phyloP scores from a whole-genome alignment of 2,888 invertebrate genomes.

The Aphodius granarius region DNA sequence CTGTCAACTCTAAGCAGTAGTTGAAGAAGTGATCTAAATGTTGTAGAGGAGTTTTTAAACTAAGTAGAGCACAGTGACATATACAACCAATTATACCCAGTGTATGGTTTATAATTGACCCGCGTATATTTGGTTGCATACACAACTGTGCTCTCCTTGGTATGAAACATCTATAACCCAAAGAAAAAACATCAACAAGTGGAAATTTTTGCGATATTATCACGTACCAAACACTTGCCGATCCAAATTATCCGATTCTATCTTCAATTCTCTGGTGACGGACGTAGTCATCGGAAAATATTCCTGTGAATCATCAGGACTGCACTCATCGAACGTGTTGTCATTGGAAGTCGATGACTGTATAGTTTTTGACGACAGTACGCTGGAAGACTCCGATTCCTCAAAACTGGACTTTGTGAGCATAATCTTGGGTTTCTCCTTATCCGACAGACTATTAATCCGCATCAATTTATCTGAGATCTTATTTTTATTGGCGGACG shows the following conservation, averaged over 20 bases:
- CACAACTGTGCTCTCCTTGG: too few relatives aligned
- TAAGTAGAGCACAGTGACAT: too few relatives aligned
- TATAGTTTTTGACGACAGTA: constrained; percentile 39
- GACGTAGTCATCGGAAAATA: constrained; percentile 88
- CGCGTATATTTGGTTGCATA: too few relatives aligned
- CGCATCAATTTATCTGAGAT: constrained; percentile 49
- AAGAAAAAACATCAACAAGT: too few relatives aligned
- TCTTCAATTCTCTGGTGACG: constrained; percentile 78
- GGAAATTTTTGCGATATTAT: neutral
- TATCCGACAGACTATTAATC: constrained; percentile 25
- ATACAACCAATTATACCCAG: too few relatives aligned
- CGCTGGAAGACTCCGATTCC: constrained; percentile 56
- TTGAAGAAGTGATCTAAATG: too few relatives aligned
- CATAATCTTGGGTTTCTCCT: constrained; percentile 54
- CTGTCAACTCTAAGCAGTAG: too few relatives aligned
- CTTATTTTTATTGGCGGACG: constrained; percentile 66
- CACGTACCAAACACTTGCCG: constrained; percentile 73
- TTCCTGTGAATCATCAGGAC: constrained; percentile 80
- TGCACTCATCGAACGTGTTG: constrained; percentile 62
- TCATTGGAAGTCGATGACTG: constrained; percentile 47
- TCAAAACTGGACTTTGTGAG: constrained; percentile 55
- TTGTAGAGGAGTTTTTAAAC: too few relatives aligned
- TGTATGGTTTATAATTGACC: too few relatives aligned
- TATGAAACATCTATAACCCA: too few relatives aligned
- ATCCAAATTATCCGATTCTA: constrained; percentile 82